phyloP scores from a whole-genome alignment of 2,113 vertebrate species.

The Spea bombifrons region DNA sequence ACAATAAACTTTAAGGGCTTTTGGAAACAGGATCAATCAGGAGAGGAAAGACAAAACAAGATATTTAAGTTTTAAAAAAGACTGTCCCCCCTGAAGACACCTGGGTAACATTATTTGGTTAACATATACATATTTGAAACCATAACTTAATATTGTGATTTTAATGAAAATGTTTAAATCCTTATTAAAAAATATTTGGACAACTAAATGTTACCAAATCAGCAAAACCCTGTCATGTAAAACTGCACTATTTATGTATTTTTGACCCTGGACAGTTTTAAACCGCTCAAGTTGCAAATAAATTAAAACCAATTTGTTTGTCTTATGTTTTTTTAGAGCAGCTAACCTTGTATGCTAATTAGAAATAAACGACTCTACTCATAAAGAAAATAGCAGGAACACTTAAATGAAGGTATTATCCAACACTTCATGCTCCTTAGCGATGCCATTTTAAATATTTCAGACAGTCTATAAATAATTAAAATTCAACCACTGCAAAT shows the following conservation, averaged over 20 bases:
- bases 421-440: slow-evolving; percentile 72
- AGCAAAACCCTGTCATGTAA: not conserved
- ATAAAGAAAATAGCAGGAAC: slow-evolving; percentile 70
- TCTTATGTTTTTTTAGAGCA: slow-evolving; percentile 63
- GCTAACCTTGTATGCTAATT: slow-evolving; percentile 63
- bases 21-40: too few species aligned
- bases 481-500: slow-evolving; percentile 75
- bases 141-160: too few species aligned
- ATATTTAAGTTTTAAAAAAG: too few species aligned
- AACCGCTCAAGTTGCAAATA: slow-evolving; percentile 56
- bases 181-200: too few species aligned
- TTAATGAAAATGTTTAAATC: too few species aligned
- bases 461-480: slow-evolving; percentile 78
- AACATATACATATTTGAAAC: too few species aligned
- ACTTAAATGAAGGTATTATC: slow-evolving; percentile 73
- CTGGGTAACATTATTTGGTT: too few species aligned
- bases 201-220: not conserved
- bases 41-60: too few species aligned
- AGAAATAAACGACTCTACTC: slow-evolving; percentile 72
- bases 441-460: slow-evolving; percentile 78
- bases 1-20: too few species aligned
- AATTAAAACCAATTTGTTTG: slow-evolving; percentile 62
- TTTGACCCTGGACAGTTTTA: slow-evolving; percentile 54
- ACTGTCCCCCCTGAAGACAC: too few species aligned
- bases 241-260: slow-evolving; percentile 31